Conservation (phyloP, 2,888 invertebrate species). For the Heliconius erato region DNA sequence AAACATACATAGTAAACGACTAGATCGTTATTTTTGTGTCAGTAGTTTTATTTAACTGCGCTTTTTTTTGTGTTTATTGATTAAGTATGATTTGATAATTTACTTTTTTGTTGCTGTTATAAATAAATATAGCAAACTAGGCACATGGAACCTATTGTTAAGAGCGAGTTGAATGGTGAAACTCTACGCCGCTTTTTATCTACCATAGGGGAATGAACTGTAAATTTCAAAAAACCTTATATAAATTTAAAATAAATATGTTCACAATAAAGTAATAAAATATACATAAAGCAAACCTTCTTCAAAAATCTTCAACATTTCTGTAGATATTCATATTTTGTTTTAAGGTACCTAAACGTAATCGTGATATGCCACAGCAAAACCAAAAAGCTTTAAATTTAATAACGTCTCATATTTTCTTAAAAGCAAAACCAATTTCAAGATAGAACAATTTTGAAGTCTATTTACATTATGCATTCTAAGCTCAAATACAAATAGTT, state of each 20-base stretch:
- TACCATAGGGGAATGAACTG: no score
- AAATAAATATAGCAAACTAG: no score
- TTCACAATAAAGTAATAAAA: no score
- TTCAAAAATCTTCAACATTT: background rate
- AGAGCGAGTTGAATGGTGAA: background rate
- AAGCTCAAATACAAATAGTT: constrained; percentile 1
- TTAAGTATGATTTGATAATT: background rate
- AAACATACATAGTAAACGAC: constrained; percentile 4
- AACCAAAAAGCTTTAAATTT: constrained; percentile 8
- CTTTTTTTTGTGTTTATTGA: background rate
- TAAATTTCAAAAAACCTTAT: no score
- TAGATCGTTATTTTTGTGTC: background rate
- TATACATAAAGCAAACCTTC: background rate
- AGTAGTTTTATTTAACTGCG: background rate
- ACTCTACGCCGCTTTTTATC: background rate
- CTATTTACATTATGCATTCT: constrained; percentile 12
- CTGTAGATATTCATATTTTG: background rate
- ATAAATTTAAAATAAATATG: no score
- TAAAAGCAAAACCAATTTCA: constrained; percentile 18
- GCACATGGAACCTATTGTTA: no score
- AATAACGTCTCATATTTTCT: constrained; percentile 22
- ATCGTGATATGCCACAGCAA: background rate
- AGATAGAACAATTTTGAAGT: constrained; percentile 23
- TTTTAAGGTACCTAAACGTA: background rate
- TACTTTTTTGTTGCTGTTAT: no score